Evolutionary conservation across 2,113 vertebrate genomes (phyloP), one percentile per base, ranked within the genome.

Genomic region (Bufo bufo): DNA sequence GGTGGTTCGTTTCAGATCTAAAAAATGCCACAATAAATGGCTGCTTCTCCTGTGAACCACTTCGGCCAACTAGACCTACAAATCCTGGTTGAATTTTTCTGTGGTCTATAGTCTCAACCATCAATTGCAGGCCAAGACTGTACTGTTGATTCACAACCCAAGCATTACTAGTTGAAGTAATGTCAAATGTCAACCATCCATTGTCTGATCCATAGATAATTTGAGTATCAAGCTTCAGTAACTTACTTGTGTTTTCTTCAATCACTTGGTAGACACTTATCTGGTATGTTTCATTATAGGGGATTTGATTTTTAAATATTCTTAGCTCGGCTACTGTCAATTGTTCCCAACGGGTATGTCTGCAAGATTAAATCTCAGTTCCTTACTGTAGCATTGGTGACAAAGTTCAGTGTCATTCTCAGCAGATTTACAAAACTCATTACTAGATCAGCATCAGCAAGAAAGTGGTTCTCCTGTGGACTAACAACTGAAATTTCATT

Each of bases 371-470:
- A 89, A 89, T 59, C 77, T 66, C 6, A 89, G 66, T 23, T 84
- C 72, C 7, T 89, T 84, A 59, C 17, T 52, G 23, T 84, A 66
- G 56, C 81, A 88, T 8, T 84, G 82, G 7, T 84, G 49, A 45
- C 75, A 77, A 75, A 84, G 20, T 65, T 89, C 74, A 4, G 59
- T 89, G 33, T 89, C 87, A 89, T 89, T 89, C 96, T 96, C 94
- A 98, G 95, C 80, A 98, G 92, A 91, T 98, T 99, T 89, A 96
- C 96, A 90, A 99, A 99, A 92, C 98, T 99, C 98, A 99, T 99
- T 91, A 99, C 98, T 95, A 97, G 98, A 91, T 99, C 97, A 19
- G 98, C 97, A 90, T 99, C 97, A 85, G 95, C 96, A 84, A 99
- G 95, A 92, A 98, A 97, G 92, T 95, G 96, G 91, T 93, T 97